Percentiles rank a stretch among this genome's conserved stretches.
phyloP scores from a whole-genome alignment of 2,888 invertebrate species.

The Agrochola lota region DNA sequence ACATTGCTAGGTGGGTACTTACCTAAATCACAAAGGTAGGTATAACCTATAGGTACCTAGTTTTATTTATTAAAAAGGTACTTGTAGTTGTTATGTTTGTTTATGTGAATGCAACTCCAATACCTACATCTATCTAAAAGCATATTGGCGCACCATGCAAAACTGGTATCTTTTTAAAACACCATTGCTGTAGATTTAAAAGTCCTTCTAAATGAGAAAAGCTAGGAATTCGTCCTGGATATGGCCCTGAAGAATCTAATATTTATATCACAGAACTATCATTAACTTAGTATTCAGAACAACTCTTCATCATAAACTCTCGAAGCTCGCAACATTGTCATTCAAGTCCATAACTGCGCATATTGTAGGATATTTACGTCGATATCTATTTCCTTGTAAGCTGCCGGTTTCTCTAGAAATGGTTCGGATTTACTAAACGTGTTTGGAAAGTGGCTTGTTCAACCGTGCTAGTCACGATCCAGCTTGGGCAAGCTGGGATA shows the following conservation, averaged over 20 bases:
- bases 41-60: no score
- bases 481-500: constrained; percentile 43
- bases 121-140: background rate
- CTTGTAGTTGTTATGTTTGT: no score
- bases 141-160: background rate
- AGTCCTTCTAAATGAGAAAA: no score
- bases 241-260: background rate
- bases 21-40: no score
- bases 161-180: background rate
- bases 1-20: no score
- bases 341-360: constrained; percentile 31
- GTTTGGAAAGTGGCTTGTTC: constrained; percentile 84
- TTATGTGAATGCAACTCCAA: background rate
- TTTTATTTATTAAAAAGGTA: no score
- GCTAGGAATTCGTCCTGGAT: background rate
- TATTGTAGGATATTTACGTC: constrained; percentile 56
- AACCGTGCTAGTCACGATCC: constrained; percentile 75
- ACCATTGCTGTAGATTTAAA: background rate
- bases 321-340: constrained; percentile 34
- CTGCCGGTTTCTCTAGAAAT: constrained; percentile 77
- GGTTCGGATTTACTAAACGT: constrained; percentile 81
- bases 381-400: constrained; percentile 68
- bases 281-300: constrained; percentile 26
- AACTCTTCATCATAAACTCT: constrained; percentile 9
- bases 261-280: constrained; percentile 7